Conservation (phyloP, 2,888 invertebrate species). For the Drosophila paucipuncta region DNA sequence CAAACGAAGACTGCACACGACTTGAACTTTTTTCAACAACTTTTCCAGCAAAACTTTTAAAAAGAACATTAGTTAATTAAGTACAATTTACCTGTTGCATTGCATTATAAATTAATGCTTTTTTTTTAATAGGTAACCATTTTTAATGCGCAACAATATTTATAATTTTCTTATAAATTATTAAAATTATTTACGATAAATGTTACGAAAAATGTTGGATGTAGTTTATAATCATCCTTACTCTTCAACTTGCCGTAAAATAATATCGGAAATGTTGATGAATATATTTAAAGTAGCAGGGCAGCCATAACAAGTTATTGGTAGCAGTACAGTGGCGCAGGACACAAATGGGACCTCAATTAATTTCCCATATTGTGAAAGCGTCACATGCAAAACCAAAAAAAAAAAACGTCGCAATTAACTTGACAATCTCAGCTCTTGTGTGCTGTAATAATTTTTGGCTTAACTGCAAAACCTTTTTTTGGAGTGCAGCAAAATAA, state of each 20-base stretch:
- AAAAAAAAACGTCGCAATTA: slow-evolving; percentile 26
- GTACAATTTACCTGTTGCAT: background rate
- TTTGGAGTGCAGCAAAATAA: slow-evolving; percentile 39
- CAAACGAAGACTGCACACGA: slow-evolving; percentile 11
- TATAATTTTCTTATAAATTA: background rate
- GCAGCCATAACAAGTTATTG: slow-evolving; percentile 5
- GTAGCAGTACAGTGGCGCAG: background rate
- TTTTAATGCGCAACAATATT: background rate
- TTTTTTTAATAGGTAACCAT: background rate
- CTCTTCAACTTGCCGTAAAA: background rate
- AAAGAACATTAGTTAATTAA: slow-evolving; percentile 26
- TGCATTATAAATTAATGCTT: background rate
- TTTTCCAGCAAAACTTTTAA: slow-evolving; percentile 1
- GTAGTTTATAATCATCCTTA: too few relatives aligned
- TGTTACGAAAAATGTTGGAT: too few relatives aligned
- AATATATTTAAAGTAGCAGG: background rate
- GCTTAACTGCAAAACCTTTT: slow-evolving; percentile 61
- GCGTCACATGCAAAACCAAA: background rate
- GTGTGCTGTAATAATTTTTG: slow-evolving; percentile 55
- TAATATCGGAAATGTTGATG: background rate
- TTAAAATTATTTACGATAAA: too few relatives aligned
- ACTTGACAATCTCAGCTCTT: slow-evolving; percentile 34
- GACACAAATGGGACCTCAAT: slow-evolving; percentile 50
- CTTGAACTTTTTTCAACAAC: background rate
- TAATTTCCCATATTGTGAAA: slow-evolving; percentile 61